Evolutionary conservation across 2,888 invertebrate species (phyloP), one percentile per base, ranked within the genome.

Genomic region (Cynaeus angustus): DNA sequence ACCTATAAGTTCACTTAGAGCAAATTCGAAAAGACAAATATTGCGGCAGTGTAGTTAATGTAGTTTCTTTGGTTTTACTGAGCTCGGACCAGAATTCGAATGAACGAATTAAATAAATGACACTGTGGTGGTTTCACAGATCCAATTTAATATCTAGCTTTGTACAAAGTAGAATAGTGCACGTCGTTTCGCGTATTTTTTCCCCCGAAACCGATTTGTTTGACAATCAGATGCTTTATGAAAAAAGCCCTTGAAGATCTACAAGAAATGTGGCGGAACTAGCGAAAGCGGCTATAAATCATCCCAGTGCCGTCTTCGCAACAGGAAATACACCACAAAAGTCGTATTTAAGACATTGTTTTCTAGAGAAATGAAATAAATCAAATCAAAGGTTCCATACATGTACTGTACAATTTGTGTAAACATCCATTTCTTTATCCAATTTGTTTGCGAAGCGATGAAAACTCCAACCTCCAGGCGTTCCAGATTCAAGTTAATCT

Each of bases 1-100:
- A 71, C 71, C 71, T 55, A 71, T 64, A 56, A 71, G 58, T 66
- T 68, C 64, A 68, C 66, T 56, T 62, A 53, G 56, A 59, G 46
- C 48, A 66, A 66, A 61, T 70, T 59, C 68, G 45, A 33, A 68
- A 59, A 65, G 70, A 66, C 70, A 70, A 70, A 68, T 68, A 68
- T 68, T 68, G 62, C 68, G 43, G 53, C 48, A 26, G 43, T 43
- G 56, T 37, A 56, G 41, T 64, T 64, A 48, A 46, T 68, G 66
- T 46, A 66, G 52, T 64, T 64, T 53, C 64, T 64, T 53, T 64
- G 53, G 46, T 52, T 64, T 64, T 64, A 41, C 53, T 50, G 62
- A 46, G 48, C 13, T 8, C 30, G 33, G 56, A 28, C 38, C 38
- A 6, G 64, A 52, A 64, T 64, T 64, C 64, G 43, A 64, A 64